Conservation (phyloP, 2,888 invertebrate genomes). For the Lepidochitona cinerea region DNA sequence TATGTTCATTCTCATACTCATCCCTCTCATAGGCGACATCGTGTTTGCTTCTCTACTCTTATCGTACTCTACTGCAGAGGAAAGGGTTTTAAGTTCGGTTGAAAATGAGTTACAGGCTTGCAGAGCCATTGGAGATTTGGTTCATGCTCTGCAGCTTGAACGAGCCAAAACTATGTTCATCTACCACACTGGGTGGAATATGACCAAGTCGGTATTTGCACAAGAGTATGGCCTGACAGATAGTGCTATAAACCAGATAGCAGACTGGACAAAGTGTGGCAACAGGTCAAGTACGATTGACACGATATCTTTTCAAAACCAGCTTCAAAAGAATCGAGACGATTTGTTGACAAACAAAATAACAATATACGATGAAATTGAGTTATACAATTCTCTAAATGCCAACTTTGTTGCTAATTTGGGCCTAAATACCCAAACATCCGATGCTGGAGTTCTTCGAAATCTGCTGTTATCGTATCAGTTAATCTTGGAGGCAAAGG, state of each 20-base stretch:
- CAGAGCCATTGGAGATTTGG: slow-evolving; percentile 13
- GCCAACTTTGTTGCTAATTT: slow-evolving; percentile 6
- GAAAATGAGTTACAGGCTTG: slow-evolving; percentile 5
- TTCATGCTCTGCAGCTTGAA: slow-evolving; percentile 20
- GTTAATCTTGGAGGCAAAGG: slow-evolving; percentile 17
- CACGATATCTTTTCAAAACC: not conserved
- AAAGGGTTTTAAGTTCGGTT: not conserved
- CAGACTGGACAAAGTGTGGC: not conserved
- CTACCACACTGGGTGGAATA: not conserved
- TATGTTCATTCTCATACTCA: slow-evolving; percentile 18
- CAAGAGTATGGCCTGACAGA: not conserved
- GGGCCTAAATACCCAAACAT: not conserved
- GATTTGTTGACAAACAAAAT: not conserved
- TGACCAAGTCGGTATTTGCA: not conserved
- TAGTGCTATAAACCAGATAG: not conserved
- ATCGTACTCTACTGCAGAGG: not conserved
- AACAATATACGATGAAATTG: not conserved
- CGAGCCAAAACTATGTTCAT: slow-evolving; percentile 14
- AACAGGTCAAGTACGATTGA: not conserved
- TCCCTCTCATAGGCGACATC: slow-evolving; percentile 16
- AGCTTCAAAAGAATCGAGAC: not conserved
- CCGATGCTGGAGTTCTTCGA: slow-evolving; percentile 12
- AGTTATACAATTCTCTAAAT: slow-evolving; percentile 16
- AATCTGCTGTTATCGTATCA: slow-evolving; percentile 21
- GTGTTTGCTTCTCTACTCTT: slow-evolving; percentile 12